Evolutionary conservation across 2,888 invertebrate genomes (phyloP).

Genomic region (Epicampocera succincta): DNA sequence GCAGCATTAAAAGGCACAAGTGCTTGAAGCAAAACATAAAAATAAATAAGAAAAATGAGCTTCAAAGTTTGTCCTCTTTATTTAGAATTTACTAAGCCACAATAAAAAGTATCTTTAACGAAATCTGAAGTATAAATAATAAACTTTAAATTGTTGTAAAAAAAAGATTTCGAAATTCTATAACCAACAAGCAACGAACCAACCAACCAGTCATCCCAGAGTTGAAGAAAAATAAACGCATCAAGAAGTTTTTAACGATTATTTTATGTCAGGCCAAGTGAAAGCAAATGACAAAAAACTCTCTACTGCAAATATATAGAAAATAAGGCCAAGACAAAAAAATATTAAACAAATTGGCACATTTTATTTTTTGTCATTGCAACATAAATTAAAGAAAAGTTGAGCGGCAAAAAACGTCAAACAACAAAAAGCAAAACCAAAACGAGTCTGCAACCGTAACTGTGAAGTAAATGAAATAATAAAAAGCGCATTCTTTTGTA

Average conservation of each 20-base stretch:
- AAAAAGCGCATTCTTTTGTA: constrained; percentile 46
- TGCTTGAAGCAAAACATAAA: background rate
- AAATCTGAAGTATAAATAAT: constrained; percentile 52
- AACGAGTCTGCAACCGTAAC: constrained; percentile 6
- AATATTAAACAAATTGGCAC: constrained; percentile 57
- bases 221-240: constrained; percentile 20
- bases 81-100: constrained; percentile 38
- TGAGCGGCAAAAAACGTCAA: constrained; percentile 20
- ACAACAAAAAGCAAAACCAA: constrained; percentile 11
- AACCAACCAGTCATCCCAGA: constrained; percentile 29
- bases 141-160: constrained; percentile 42
- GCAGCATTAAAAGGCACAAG: constrained; percentile 22
- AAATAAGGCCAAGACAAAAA: constrained; percentile 1
- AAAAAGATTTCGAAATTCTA: constrained; percentile 27
- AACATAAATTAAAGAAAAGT: constrained; percentile 58
- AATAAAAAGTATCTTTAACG: constrained; percentile 28
- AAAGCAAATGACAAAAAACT: constrained; percentile 29
- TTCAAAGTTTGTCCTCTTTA: constrained; percentile 41
- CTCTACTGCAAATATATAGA: background rate
- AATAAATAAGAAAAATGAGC: constrained; percentile 21
- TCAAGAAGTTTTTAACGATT: constrained; percentile 33
- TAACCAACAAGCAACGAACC: background rate
- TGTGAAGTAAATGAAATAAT: constrained; percentile 3
- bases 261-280: constrained; percentile 17
- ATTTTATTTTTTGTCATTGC: constrained; percentile 49